These are phyloP conservation scores for Electrophaes corylata DNA, from an alignment of 2,888 invertebrate species.

Conservation along the genomic window DNA sequence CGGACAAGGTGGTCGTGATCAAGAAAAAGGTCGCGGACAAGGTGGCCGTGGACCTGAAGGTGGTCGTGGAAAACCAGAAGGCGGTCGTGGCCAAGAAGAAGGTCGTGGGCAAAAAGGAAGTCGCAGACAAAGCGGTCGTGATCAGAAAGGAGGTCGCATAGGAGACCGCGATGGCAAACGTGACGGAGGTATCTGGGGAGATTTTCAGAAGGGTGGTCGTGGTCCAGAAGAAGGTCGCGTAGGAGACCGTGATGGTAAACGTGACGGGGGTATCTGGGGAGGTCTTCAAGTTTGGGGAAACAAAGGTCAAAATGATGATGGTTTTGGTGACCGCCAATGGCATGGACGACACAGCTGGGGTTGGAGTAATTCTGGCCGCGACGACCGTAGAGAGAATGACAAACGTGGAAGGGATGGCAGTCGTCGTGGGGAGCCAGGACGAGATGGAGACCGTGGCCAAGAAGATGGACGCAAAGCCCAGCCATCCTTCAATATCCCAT, in stretches of 20 bases:
- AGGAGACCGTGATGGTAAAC: not conserved
- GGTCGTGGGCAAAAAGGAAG: not conserved
- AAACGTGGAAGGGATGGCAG: constrained; percentile 13
- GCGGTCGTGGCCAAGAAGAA: constrained; percentile 1
- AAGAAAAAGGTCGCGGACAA: not conserved
- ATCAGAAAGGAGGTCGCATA: not conserved
- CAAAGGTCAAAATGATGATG: constrained; percentile 1
- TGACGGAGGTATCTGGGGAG: constrained; percentile 18
- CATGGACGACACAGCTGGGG: constrained; percentile 22
- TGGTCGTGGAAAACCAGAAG: not conserved
- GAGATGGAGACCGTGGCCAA: not conserved
- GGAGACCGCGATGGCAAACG: constrained; percentile 1
- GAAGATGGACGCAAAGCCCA: constrained; percentile 15
- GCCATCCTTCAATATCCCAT: constrained; percentile 12
- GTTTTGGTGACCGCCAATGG: not conserved
- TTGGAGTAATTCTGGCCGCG: constrained; percentile 18
- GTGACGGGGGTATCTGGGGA: constrained; percentile 17
- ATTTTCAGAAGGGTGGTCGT: constrained; percentile 3
- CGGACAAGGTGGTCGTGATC: not conserved
- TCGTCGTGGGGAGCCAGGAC: constrained; percentile 1
- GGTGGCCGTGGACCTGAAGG: not conserved
- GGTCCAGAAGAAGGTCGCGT: not conserved
- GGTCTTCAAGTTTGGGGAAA: constrained; percentile 20
- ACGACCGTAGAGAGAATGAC: constrained; percentile 11
- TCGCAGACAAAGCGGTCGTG: constrained; percentile 1